phyloP scores from a whole-genome alignment of 2,113 vertebrate species.

The Picathartes gymnocephalus region DNA sequence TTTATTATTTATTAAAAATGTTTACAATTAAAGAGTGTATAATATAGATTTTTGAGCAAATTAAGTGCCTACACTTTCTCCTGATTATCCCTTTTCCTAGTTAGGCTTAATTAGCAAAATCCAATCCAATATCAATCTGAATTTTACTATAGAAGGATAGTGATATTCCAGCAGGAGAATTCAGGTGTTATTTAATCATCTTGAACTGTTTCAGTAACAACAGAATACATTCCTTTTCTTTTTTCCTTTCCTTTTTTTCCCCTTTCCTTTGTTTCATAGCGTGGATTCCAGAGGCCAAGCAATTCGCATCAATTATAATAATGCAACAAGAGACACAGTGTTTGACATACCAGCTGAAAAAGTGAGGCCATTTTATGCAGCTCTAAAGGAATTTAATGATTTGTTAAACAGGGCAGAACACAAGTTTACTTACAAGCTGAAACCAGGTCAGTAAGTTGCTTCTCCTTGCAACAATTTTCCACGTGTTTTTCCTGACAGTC shows the following conservation, averaged over 20 bases:
- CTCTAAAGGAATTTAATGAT: slow-evolving; percentile 82
- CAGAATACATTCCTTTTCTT: not conserved
- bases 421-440: slow-evolving; percentile 83
- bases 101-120: not conserved
- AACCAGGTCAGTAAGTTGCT: slow-evolving; percentile 81
- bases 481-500: not conserved
- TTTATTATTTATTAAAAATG: no score
- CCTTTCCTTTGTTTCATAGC: slow-evolving; percentile 62
- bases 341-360: slow-evolving; percentile 84
- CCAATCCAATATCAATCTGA: not conserved
- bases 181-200: not conserved
- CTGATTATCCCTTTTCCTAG: not conserved
- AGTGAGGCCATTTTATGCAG: slow-evolving; percentile 88
- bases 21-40: not conserved
- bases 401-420: slow-evolving; percentile 81
- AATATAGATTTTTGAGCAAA: not conserved
- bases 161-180: not conserved
- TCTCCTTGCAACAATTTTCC: not conserved
- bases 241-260: not conserved
- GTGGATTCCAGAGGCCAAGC: slow-evolving; percentile 75
- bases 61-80: not conserved
- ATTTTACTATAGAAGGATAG: not conserved
- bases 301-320: slow-evolving; percentile 87
- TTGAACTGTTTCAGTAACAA: not conserved
- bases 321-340: slow-evolving; percentile 88